A percentile compares a stretch with the other conserved stretches of the same genome.
Evolutionary conservation across 2,888 invertebrate genomes (phyloP).

Genomic region (Macrosoma leucophasiata): DNA sequence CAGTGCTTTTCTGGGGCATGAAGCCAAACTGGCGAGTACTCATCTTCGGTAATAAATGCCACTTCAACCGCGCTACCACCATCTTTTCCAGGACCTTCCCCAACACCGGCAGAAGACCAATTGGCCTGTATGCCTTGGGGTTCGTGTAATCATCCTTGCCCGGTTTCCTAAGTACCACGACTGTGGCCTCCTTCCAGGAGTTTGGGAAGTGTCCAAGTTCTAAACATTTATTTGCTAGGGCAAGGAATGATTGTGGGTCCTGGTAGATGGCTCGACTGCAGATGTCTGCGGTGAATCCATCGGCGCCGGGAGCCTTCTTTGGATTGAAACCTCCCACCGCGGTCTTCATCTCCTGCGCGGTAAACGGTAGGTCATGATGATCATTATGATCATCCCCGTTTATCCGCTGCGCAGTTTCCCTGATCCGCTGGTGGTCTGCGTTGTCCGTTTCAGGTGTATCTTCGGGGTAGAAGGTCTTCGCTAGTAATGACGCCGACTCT

Average conservation of each 20-base stretch:
- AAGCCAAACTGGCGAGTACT: slow-evolving; percentile 18
- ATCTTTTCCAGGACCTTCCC: slow-evolving; percentile 18
- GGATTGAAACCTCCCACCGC: slow-evolving; percentile 6
- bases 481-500: slow-evolving; percentile 8
- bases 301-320: slow-evolving; percentile 13
- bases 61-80: slow-evolving; percentile 9
- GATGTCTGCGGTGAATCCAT: slow-evolving; percentile 10
- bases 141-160: slow-evolving; percentile 6
- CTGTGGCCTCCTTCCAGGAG: slow-evolving; percentile 1
- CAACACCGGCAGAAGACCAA: slow-evolving; percentile 17
- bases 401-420: not conserved
- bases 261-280: not conserved
- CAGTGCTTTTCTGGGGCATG: slow-evolving; percentile 17
- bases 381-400: not conserved
- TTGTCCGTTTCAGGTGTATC: slow-evolving; percentile 5
- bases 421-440: slow-evolving; percentile 2
- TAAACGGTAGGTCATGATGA: slow-evolving; percentile 18
- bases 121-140: slow-evolving; percentile 14
- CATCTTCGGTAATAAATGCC: slow-evolving; percentile 5
- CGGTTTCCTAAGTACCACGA: slow-evolving; percentile 8
- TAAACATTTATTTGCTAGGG: slow-evolving; percentile 6
- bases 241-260: not conserved
- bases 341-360: slow-evolving; percentile 3
- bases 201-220: not conserved
- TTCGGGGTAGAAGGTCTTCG: slow-evolving; percentile 8